phyloP scores from a whole-genome alignment of 2,888 invertebrate species.

The Oeneis ivallda region DNA sequence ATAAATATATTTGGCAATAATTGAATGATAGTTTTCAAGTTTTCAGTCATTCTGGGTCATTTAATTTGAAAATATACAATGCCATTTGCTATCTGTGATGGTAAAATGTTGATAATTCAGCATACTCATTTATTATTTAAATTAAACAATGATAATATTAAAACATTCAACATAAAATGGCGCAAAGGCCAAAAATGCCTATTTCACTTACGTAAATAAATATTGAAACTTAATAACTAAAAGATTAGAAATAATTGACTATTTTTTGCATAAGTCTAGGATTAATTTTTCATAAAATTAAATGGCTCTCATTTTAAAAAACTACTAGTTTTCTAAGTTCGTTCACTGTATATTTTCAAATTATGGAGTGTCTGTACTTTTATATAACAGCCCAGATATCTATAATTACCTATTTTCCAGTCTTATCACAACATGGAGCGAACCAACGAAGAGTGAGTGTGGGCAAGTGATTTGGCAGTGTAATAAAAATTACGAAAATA shows the following conservation, averaged over 20 bases:
- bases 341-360: constrained; percentile 19
- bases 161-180: not conserved
- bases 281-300: not conserved
- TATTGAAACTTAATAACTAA: constrained; percentile 2
- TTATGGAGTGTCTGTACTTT: constrained; percentile 16
- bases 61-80: constrained; percentile 14
- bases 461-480: constrained; percentile 66
- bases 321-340: not conserved
- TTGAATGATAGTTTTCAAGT: not conserved
- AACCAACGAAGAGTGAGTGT: constrained; percentile 56
- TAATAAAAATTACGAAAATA: constrained; percentile 57
- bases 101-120: not conserved
- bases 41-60: not conserved
- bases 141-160: not conserved
- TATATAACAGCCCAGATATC: constrained; percentile 52
- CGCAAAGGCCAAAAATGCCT: not conserved
- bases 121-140: too few relatives aligned
- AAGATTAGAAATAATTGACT: constrained; percentile 13
- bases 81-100: not conserved
- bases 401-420: constrained; percentile 45
- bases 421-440: constrained; percentile 54
- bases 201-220: not conserved
- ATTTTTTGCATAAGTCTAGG: constrained; percentile 8
- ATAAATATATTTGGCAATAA: not conserved
- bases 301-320: not conserved